Evolutionary conservation across 2,113 vertebrate genomes (phyloP), one percentile per base, ranked within the genome.

Genomic region (Cochlearius cochlearius): DNA sequence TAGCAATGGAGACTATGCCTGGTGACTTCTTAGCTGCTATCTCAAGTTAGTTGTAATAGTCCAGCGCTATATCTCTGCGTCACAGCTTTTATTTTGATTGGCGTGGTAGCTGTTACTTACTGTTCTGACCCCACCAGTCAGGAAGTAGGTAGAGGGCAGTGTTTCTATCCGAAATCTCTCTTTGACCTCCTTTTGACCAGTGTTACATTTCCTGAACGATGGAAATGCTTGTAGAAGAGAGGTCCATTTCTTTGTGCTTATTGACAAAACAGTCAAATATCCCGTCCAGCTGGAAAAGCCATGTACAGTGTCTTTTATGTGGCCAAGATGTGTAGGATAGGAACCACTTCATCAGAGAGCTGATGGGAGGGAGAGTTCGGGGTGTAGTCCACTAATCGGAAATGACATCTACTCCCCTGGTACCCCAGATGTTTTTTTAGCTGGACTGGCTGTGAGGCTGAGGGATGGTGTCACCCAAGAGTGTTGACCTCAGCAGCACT

Each of bases 371-470:
- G 49, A 41, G 19, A 30, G 77, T n/a, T 78, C 25, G 52, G 69
- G 62, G 52, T 0, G 0, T 27, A 68, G 88, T 26, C 45, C 16
- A 3, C 50, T 69, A 25, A 13, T 15, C 0, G 0, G 43, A 90
- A 67, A 5, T 88, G 62, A 59, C 0, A 0, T 59, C n/a, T 88
- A 1, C 16, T 88, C 25, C n/a, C 27, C 19, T 76, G 52, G 59
- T 34, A 63, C 26, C 0, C 1, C 9, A 16, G 39, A 2, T 80
- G 23, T 14, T 58, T 81, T 58, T 95, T 58, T n/a, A 91, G 72
- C 45, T 92, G 88, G 50, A 34, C 58, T 63, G 26, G 41, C 77
- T 75, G 26, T 55, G 74, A 78, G 12, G 36, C 34, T 68, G 21
- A 47, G 43, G 55, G 27, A 4, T 90, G 39, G 38, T 49, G 72